Evolutionary conservation across 2,797 vertebrate genomes (phyloP).

Genomic region (Squalus acanthias): DNA sequence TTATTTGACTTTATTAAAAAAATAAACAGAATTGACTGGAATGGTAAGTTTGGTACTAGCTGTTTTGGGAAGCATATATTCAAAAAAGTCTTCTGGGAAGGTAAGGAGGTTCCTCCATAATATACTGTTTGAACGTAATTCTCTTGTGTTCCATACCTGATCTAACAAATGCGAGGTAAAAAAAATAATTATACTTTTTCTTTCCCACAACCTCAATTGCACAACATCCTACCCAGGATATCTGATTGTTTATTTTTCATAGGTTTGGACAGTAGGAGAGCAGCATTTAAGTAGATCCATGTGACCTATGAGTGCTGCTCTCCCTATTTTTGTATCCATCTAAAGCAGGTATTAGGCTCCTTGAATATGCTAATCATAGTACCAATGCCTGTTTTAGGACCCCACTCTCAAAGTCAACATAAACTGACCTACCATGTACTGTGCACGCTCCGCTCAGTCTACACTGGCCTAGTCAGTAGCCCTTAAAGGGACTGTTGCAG

Average conservation of each 20-base stretch:
- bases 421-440: background rate
- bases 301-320: background rate
- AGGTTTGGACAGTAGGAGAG: background rate
- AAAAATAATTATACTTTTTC: background rate
- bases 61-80: background rate
- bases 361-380: background rate
- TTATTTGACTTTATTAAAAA: background rate
- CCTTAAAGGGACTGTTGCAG: background rate
- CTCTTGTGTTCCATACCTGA: background rate
- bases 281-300: background rate
- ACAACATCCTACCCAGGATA: background rate
- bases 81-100: background rate
- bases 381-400: too few relatives aligned
- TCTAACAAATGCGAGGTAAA: background rate
- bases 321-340: too few relatives aligned
- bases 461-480: background rate
- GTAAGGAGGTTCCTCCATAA: background rate
- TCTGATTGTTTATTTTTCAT: background rate
- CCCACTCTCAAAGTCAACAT: background rate
- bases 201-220: background rate
- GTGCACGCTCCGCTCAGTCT: background rate
- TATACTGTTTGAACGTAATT: background rate
- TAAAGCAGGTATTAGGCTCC: too few relatives aligned
- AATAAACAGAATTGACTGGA: background rate
- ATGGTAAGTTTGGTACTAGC: background rate